Evolutionary conservation across 2,888 invertebrate species (phyloP).

Genomic region (Habrosyne pyritoides): DNA sequence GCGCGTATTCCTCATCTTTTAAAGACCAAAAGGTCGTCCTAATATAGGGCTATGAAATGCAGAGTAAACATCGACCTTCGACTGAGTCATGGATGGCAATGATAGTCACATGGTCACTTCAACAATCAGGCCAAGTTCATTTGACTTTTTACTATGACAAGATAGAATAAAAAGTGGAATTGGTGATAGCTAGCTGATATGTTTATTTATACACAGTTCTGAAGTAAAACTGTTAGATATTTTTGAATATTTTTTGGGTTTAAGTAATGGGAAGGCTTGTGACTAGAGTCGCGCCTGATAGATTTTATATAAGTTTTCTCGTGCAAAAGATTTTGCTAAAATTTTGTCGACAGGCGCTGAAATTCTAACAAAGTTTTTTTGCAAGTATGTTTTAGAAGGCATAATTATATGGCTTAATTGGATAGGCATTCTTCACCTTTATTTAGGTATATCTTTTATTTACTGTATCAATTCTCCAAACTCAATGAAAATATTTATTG

Average conservation of each 20-base stretch:
- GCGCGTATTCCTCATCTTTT: slow-evolving; percentile 6
- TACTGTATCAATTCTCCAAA: too few species aligned
- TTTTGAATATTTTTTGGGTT: too few species aligned
- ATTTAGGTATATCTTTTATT: too few species aligned
- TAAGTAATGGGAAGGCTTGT: background rate
- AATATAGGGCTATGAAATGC: slow-evolving; percentile 14
- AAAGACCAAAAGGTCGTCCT: slow-evolving; percentile 2
- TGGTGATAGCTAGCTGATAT: background rate
- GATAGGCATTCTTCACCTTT: too few species aligned
- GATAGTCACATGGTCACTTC: slow-evolving; percentile 11
- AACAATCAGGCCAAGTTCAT: slow-evolving; percentile 16
- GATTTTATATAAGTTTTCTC: background rate
- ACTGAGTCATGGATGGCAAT: slow-evolving; percentile 9
- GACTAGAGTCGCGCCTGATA: background rate
- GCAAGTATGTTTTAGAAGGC: too few species aligned
- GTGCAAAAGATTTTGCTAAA: background rate
- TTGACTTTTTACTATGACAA: background rate
- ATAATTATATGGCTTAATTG: too few species aligned
- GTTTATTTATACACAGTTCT: too few species aligned
- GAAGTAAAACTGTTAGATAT: too few species aligned
- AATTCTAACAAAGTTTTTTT: background rate
- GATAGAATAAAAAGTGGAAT: background rate
- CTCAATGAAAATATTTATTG: too few species aligned
- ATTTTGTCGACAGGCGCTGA: background rate
- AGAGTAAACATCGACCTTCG: slow-evolving; percentile 13